phyloP scores from a whole-genome alignment of 2,888 invertebrate genomes.

The Dryadula phaetusa region DNA sequence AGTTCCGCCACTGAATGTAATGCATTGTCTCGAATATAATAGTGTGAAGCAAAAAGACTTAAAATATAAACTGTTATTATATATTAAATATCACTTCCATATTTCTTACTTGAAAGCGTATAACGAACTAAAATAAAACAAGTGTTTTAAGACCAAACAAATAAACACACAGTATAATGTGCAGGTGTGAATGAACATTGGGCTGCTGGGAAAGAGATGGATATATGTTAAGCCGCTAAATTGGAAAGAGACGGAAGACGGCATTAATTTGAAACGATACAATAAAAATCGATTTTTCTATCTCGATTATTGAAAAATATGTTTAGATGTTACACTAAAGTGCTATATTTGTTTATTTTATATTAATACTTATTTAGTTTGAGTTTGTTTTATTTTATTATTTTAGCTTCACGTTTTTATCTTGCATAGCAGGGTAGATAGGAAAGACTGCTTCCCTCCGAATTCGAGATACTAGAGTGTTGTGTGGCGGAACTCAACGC shows the following conservation, averaged over 20 bases:
- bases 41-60: too few species aligned
- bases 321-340: background rate
- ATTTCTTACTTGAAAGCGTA: constrained; percentile 52
- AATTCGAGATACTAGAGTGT: too few species aligned
- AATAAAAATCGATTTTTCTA: constrained; percentile 27
- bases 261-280: constrained; percentile 4
- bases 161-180: constrained; percentile 72
- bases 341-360: background rate
- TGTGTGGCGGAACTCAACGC: too few species aligned
- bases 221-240: background rate
- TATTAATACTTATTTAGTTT: background rate
- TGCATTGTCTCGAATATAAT: too few species aligned
- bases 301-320: constrained; percentile 25
- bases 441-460: too few species aligned
- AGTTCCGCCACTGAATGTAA: too few species aligned
- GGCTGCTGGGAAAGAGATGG: constrained; percentile 65
- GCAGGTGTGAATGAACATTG: constrained; percentile 76
- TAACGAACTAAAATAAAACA: constrained; percentile 65
- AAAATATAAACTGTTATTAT: too few species aligned
- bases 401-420: background rate
- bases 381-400: background rate
- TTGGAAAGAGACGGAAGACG: background rate
- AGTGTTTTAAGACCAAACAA: constrained; percentile 65
- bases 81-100: constrained; percentile 14
- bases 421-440: too few species aligned